Base-by-base conservation (phyloP, 2,888 invertebrate species). In the Crossocerus cetratus region DNA sequence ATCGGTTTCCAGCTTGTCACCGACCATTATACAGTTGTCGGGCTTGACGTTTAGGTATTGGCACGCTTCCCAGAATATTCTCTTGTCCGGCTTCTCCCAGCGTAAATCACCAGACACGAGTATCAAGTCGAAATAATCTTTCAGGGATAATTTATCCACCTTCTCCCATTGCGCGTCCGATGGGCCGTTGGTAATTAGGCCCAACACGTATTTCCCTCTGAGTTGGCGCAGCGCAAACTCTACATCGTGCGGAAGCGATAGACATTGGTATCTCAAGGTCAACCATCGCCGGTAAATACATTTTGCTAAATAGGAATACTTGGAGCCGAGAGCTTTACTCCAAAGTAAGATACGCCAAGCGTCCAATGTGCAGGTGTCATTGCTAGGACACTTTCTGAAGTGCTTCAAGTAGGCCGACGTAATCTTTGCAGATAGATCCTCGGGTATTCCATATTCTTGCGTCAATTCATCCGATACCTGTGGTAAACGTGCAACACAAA, bases 81-180 rank as follows among this genome's bases (percentile, higher is more conserved):
- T 93, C 80, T 94, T 93, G 88, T 96, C 93, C 0, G 97, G 97
- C 90, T 97, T 97, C 91, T 96, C 96, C 94, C 95, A 96, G 2
- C 95, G 95, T 84, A 95, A 91, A 91, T 97, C 97, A 18, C 96
- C 96, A 59, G 96, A 96, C 54, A 97, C 96, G 84, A 96, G 91
- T 86, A 96, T 93, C 84, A 94, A 93, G 91, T 96, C 96, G 90
- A 96, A 96, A 91, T 94, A 94, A 84, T 93, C 92, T 82, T 93
- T 92, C 56, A 96, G 92, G 64, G 93, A 93, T 78, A 96, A 92
- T 80, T 93, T 93, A 73, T 93, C 92, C 77, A 97, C 93, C 91
- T 97, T 97, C 91, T 97, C 97, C 96, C 97, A 96, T 91, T 97
- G 97, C 44, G 96, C 95, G 76, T 94, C 93, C 71, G 96, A 96